These are phyloP conservation scores for Sardinella longiceps DNA, from an alignment of 2,797 vertebrate species.

Conservation along the genomic window DNA sequence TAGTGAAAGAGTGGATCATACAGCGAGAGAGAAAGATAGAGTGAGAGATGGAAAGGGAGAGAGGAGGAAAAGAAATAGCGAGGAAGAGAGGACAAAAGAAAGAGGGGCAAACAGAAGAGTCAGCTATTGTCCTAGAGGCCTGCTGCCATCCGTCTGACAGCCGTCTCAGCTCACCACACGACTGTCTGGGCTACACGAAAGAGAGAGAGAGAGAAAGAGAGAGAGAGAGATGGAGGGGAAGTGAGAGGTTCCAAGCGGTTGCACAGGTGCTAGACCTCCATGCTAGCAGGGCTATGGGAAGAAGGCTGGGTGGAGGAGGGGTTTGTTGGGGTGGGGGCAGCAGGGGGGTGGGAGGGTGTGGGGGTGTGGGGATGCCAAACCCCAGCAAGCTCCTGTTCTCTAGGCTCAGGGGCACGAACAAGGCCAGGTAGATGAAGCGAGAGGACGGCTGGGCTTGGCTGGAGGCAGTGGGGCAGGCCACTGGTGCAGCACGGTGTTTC, in stretches of 20 bases:
- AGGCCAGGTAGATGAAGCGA: conserved; percentile 34
- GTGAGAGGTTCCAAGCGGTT: conserved; percentile 34
- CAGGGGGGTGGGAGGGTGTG: not conserved
- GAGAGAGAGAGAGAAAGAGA: not conserved
- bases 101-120: not conserved
- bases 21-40: not conserved
- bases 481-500: conserved; percentile 20
- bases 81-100: not conserved
- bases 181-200: conserved; percentile 37
- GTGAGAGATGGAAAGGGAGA: not conserved
- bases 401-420: conserved; percentile 56
- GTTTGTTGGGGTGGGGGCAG: conserved; percentile 32
- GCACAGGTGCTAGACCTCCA: conserved; percentile 38
- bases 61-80: not conserved
- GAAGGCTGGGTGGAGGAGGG: not conserved
- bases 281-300: conserved; percentile 38
- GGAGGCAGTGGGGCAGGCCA: conserved; percentile 47
- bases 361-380: conserved; percentile 31
- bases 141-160: not conserved
- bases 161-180: not conserved
- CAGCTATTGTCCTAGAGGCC: not conserved
- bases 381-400: conserved; percentile 52
- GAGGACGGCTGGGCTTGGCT: not conserved
- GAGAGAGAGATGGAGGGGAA: not conserved
- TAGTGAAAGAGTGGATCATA: not conserved